These are phyloP conservation scores for Norana najaformis DNA, from an alignment of 2,888 invertebrate species.

Conservation along the genomic window DNA sequence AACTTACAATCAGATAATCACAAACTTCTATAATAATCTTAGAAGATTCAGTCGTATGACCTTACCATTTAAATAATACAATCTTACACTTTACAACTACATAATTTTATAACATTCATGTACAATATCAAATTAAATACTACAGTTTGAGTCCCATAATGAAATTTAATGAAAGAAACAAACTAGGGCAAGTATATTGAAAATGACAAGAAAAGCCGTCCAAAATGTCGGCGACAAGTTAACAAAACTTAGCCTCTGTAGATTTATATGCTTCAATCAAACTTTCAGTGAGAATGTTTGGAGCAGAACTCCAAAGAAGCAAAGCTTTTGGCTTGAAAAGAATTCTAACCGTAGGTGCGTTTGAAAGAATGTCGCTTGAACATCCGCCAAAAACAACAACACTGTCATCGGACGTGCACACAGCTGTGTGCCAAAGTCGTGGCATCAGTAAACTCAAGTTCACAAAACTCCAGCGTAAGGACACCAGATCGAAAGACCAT, in stretches of 20 bases:
- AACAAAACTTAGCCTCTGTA: no score
- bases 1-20: no score
- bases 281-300: background rate
- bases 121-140: background rate
- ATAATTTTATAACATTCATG: background rate
- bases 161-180: no score
- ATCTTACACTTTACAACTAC: background rate
- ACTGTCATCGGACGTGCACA: slow-evolving; percentile 50
- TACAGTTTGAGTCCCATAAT: background rate
- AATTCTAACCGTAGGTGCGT: slow-evolving; percentile 19
- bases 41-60: no score
- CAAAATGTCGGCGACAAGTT: no score
- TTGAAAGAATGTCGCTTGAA: slow-evolving; percentile 53
- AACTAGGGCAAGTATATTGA: no score
- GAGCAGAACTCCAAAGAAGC: background rate
- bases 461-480: slow-evolving; percentile 52
- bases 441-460: slow-evolving; percentile 42
- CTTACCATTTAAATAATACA: background rate
- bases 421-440: slow-evolving; percentile 61
- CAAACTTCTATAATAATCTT: no score
- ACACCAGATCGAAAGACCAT: slow-evolving; percentile 54
- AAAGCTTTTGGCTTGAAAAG: slow-evolving; percentile 9
- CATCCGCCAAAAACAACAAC: slow-evolving; percentile 61
- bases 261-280: no score
- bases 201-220: no score